phyloP scores from a whole-genome alignment of 2,888 invertebrate species.

The Drosophila anomelani region DNA sequence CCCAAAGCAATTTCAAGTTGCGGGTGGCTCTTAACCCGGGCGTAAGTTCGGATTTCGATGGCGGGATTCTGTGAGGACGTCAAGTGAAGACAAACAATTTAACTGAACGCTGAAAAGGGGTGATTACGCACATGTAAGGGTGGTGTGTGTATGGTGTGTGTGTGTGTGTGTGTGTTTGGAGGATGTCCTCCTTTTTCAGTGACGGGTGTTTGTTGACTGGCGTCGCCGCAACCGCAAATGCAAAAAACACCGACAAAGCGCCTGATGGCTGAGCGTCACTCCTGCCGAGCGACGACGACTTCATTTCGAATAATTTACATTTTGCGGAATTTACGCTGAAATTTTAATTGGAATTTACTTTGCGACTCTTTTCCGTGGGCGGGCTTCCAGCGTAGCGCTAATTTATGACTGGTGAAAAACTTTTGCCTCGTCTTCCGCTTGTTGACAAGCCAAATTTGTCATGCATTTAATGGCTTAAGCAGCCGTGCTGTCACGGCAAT shows the following conservation, averaged over 20 bases:
- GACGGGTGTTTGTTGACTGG: slow-evolving; percentile 50
- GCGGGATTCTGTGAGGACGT: slow-evolving; percentile 67
- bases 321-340: slow-evolving; percentile 77
- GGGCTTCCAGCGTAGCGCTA: slow-evolving; percentile 45
- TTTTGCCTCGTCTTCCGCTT: slow-evolving; percentile 61
- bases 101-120: slow-evolving; percentile 72
- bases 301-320: slow-evolving; percentile 80
- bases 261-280: slow-evolving; percentile 32
- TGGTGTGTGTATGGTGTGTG: slow-evolving; percentile 3
- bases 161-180: slow-evolving; percentile 1
- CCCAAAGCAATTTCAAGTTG: slow-evolving; percentile 61
- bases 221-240: slow-evolving; percentile 51
- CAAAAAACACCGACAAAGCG: slow-evolving; percentile 48
- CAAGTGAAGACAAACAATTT: slow-evolving; percentile 75
- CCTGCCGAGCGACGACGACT: slow-evolving; percentile 61
- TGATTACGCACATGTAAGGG: slow-evolving; percentile 16
- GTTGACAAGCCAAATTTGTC: slow-evolving; percentile 72
- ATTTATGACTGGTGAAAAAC: slow-evolving; percentile 66
- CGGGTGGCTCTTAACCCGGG: slow-evolving; percentile 36
- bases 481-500: slow-evolving; percentile 30
- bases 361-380: slow-evolving; percentile 60
- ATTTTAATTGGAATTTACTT: slow-evolving; percentile 81
- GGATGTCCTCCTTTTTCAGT: slow-evolving; percentile 25
- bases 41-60: slow-evolving; percentile 53
- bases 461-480: slow-evolving; percentile 75